Percentiles rank a stretch among this genome's conserved stretches.
Evolutionary conservation across 2,888 invertebrate species (phyloP).

Genomic region (Serripes groenlandicus): DNA sequence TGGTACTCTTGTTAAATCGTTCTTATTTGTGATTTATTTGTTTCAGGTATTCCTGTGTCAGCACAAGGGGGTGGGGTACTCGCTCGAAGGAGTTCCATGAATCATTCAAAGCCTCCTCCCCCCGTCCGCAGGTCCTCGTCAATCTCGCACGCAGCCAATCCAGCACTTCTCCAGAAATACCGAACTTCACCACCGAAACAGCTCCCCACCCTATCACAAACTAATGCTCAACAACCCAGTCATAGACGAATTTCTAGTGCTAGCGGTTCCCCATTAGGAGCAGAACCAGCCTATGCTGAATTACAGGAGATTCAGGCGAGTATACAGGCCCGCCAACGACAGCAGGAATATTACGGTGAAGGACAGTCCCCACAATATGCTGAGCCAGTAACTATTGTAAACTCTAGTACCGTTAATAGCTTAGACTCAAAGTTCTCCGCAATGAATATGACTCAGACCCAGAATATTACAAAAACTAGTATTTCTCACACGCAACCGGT

Average conservation of each 20-base stretch:
- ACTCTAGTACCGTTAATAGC: conserved; percentile 71
- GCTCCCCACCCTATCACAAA: conserved; percentile 37
- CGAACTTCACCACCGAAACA: conserved; percentile 74
- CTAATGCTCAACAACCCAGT: conserved; percentile 38
- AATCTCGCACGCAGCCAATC: conserved; percentile 76
- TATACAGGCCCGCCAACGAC: conserved; percentile 73
- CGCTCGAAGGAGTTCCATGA: conserved; percentile 75
- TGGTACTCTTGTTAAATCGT: too few relatives aligned
- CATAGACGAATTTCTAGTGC: conserved; percentile 71
- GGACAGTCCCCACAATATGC: conserved; percentile 67
- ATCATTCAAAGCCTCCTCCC: conserved; percentile 82
- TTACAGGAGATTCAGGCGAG: conserved; percentile 78
- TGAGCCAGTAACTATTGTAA: conserved; percentile 52
- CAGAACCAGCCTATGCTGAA: conserved; percentile 78
- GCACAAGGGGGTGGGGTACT: conserved; percentile 68
- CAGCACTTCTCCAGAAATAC: conserved; percentile 71
- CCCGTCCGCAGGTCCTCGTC: conserved; percentile 83
- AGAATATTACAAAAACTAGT: conserved; percentile 30
- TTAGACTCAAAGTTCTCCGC: conserved; percentile 77
- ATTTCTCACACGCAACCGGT: conserved; percentile 18
- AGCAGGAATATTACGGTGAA: conserved; percentile 22
- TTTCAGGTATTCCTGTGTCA: conserved; percentile 79
- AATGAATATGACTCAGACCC: conserved; percentile 63
- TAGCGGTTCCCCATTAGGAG: conserved; percentile 46
- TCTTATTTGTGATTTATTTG: too few relatives aligned